These are phyloP conservation scores for Scophthalmus maximus DNA, from an alignment of 2,113 vertebrate species.

Conservation along the genomic window DNA sequence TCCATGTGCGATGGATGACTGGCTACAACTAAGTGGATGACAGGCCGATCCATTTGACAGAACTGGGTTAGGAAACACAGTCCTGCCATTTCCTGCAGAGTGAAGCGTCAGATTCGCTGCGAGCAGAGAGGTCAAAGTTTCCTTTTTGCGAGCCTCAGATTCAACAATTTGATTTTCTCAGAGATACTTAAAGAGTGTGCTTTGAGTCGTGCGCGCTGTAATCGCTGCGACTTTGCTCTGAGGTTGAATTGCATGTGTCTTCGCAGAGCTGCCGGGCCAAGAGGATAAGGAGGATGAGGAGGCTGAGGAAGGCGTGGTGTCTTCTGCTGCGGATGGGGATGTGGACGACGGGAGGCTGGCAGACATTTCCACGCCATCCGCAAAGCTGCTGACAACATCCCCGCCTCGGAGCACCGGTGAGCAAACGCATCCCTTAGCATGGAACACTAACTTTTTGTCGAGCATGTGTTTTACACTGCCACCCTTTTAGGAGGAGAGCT, in stretches of 20 bases:
- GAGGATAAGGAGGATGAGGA: slow-evolving; percentile 45
- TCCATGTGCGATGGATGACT: slow-evolving; percentile 61
- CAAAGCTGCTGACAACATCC: slow-evolving; percentile 30
- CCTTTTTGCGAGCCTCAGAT: slow-evolving; percentile 10
- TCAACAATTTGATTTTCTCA: too few species aligned
- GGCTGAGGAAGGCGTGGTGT: slow-evolving; percentile 33
- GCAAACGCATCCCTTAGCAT: slow-evolving; percentile 16
- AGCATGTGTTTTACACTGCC: not conserved
- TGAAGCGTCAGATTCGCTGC: slow-evolving; percentile 38
- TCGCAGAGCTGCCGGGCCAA: slow-evolving; percentile 52
- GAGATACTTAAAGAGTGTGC: too few species aligned
- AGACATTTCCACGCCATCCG: slow-evolving; percentile 24
- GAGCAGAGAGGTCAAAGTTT: slow-evolving; percentile 39
- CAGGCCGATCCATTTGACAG: slow-evolving; percentile 70
- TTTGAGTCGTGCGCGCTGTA: slow-evolving; percentile 32
- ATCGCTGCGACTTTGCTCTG: not conserved
- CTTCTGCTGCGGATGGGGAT: slow-evolving; percentile 10
- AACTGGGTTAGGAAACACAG: slow-evolving; percentile 79
- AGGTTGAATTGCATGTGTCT: slow-evolving; percentile 60
- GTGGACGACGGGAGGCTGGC: slow-evolving; percentile 6
- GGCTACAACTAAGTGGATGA: slow-evolving; percentile 68
- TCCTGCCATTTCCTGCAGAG: slow-evolving; percentile 39
- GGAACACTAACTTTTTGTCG: slow-evolving; percentile 9
- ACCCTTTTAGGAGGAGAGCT: not conserved
- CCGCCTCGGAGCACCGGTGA: slow-evolving; percentile 60